Evolutionary conservation across 2,113 vertebrate species (phyloP).

Genomic region (Lamprotornis superbus): DNA sequence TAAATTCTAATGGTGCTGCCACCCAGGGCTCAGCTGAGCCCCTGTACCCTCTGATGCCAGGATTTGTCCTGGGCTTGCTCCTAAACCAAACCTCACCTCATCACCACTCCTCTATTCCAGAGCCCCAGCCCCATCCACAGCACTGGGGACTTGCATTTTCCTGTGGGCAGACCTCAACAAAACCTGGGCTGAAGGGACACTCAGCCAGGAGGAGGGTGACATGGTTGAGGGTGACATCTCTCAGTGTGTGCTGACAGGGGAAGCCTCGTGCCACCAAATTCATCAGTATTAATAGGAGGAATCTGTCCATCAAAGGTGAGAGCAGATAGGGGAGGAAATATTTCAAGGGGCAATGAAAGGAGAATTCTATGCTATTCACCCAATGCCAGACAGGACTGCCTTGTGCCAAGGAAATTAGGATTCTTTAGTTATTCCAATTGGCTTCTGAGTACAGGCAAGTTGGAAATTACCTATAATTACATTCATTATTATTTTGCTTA

Average conservation of each 20-base stretch:
- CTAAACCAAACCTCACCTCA: not conserved
- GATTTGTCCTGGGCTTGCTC: not conserved
- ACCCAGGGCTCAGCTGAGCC: not conserved
- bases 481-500: slow-evolving; percentile 1
- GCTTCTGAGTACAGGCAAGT: not conserved
- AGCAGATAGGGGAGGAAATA: not conserved
- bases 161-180: not conserved
- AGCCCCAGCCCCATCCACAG: not conserved
- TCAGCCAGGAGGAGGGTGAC: rapidly evolving
- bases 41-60: not conserved
- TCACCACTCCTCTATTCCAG: not conserved
- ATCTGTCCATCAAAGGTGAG: not conserved
- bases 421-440: not conserved
- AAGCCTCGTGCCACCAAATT: rapidly evolving
- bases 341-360: not conserved
- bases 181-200: not conserved
- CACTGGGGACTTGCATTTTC: rapidly evolving
- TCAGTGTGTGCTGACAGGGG: not conserved
- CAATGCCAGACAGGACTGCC: not conserved
- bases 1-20: rapidly evolving
- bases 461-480: not conserved
- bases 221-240: not conserved
- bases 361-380: not conserved
- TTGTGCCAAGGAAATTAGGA: not conserved
- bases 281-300: not conserved